These are phyloP conservation scores for Sarcophaga caerulescens DNA, from an alignment of 2,888 invertebrate species.

Conservation along the genomic window DNA sequence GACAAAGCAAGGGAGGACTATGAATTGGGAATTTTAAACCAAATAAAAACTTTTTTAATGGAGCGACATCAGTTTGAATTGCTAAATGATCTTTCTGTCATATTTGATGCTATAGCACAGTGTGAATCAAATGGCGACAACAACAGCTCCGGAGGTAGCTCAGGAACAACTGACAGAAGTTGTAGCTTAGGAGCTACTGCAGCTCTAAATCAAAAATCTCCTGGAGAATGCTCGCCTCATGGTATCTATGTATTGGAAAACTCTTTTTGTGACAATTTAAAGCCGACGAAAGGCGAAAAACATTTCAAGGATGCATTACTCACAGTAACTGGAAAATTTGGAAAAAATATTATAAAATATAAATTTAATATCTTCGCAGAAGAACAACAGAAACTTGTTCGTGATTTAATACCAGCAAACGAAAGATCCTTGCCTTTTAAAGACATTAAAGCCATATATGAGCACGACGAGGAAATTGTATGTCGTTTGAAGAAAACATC, in stretches of 20 bases:
- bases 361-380: slow-evolving; percentile 81
- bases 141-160: slow-evolving; percentile 80
- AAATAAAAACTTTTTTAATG: slow-evolving; percentile 79
- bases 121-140: slow-evolving; percentile 77
- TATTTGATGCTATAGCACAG: slow-evolving; percentile 80
- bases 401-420: slow-evolving; percentile 78
- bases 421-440: slow-evolving; percentile 79
- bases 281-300: slow-evolving; percentile 74
- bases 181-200: slow-evolving; percentile 67
- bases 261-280: slow-evolving; percentile 80
- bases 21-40: slow-evolving; percentile 77
- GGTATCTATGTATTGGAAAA: slow-evolving; percentile 80
- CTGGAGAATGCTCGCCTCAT: slow-evolving; percentile 64
- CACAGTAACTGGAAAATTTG: slow-evolving; percentile 81
- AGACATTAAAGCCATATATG: slow-evolving; percentile 78
- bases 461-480: slow-evolving; percentile 78
- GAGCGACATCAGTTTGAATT: slow-evolving; percentile 79
- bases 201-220: slow-evolving; percentile 39
- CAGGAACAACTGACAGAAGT: slow-evolving; percentile 76
- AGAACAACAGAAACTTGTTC: slow-evolving; percentile 79
- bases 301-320: slow-evolving; percentile 80
- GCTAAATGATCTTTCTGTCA: slow-evolving; percentile 80
- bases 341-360: slow-evolving; percentile 81
- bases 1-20: slow-evolving; percentile 80
- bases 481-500: slow-evolving; percentile 72